Conservation (phyloP, 2,888 invertebrate species). For the Cerceris rybyensis region DNA sequence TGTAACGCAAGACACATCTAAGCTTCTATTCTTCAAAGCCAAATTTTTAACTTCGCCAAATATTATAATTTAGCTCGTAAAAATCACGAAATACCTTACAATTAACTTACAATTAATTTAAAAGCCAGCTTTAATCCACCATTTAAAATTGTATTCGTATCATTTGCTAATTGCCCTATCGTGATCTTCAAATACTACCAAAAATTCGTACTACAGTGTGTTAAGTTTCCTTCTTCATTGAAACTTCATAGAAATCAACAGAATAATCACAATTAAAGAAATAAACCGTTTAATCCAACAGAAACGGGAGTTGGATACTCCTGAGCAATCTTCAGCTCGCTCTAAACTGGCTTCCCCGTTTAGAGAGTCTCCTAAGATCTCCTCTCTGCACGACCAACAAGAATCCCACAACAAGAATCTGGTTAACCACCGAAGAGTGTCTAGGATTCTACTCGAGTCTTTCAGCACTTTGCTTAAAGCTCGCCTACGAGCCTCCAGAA, state of each 20-base stretch:
- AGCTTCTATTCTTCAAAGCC: no score
- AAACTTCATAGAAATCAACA: not conserved
- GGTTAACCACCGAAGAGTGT: constrained; percentile 79
- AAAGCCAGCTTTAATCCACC: no score
- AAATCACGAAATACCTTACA: not conserved
- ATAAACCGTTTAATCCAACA: constrained; percentile 31
- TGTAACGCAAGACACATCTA: no score
- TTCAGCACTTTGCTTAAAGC: constrained; percentile 76
- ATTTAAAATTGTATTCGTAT: no score
- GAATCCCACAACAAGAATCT: constrained; percentile 72
- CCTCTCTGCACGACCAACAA: constrained; percentile 72
- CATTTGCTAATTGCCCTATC: no score
- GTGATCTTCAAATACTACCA: no score
- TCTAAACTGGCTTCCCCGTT: constrained; percentile 77
- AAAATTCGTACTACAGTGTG: no score
- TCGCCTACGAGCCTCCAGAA: constrained; percentile 80
- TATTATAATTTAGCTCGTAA: not conserved
- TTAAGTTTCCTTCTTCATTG: not conserved
- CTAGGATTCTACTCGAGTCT: constrained; percentile 77
- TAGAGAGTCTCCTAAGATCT: constrained; percentile 77
- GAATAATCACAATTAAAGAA: no score
- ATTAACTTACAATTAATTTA: no score
- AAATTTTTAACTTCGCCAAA: no score
- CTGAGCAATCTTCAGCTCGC: constrained; percentile 79
- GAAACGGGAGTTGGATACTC: constrained; percentile 78